Evolutionary conservation across 92 coral and sea anemone species (phyloP), one percentile per base, ranked within the genome.

Genomic region (Heliopora coerulea): DNA sequence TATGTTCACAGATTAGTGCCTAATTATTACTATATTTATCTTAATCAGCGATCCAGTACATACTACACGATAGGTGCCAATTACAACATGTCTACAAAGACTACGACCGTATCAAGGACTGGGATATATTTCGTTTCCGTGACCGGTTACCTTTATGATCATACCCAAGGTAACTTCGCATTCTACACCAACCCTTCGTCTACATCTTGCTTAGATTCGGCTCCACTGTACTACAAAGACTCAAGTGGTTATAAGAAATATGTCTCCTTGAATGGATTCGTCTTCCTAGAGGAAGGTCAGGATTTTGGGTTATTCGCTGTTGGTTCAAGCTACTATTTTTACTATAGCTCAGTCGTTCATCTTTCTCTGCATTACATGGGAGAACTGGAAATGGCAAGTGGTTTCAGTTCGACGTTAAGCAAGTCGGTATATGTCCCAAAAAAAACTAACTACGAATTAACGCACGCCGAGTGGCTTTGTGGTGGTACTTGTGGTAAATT

Each of bases 331-430:
- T n/a, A 35, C 17, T 5, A 18, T 11, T 63, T 14, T 6, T 13
- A 63, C 24, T 35, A 63, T 15, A 9, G 21, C n/a, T 63, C 25
- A 13, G 10, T 12, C 14, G 9, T 33, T 37, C 37, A 21, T 34
- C 26, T 63, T 42, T 63, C 70, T 1, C 15, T 63, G 29, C 70
- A 63, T 6, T 63, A 34, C 17, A 63, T 63, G 70, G 70, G 49
- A 31, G 70, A 63, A 14, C 4, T 63, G 21, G 23, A 33, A 6
- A 63, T 4, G 0, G 15, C 70, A 12, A 63, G 70, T 63, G 70
- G 48, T 9, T 34, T 63, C 52, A 40, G 15, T 2, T 24, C 70
- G 7, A 63, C 70, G 1, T 35, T 63, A 20, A 25, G 26, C 7
- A 1, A 34, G 4, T 25, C 20, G 8, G 21, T 21, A 23, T 10